Evolutionary conservation across 2,888 invertebrate species (phyloP), one percentile per base, ranked within the genome.

Genomic region (Neoascia interrupta): DNA sequence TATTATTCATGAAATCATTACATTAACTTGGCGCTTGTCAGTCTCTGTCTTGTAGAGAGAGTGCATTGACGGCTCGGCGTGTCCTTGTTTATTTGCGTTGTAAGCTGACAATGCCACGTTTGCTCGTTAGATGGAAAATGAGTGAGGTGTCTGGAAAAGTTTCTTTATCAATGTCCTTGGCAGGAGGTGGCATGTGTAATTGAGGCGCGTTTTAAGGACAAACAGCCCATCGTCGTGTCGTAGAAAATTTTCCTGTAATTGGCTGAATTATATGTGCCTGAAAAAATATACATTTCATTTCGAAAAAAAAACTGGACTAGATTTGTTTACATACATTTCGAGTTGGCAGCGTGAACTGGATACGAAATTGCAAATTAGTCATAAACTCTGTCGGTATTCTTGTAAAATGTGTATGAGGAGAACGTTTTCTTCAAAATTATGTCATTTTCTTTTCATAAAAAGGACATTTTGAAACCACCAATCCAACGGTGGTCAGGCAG

Each of bases 1-100:
- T 84, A 84, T 86, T 84, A 85, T 85, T 85, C 84, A 85, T 86
- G 83, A 84, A 85, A 85, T 85, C 86, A 85, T 85, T 85, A 85
- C 86, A 85, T 85, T 84, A 86, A 83, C 82, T 82, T 80, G 76
- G 58, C 16, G 53, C 37, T 26, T 43, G 61, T 43, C 54, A 49
- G 23, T 68, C 19, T 5, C 2, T 1, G 11, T 56, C 43, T 47
- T 64, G 26, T 64, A 64, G n/a, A n/a, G n/a, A n/a, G n/a, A n/a
- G 19, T 51, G 43, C 45, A 58, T 37, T 53, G 58, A 54, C 26
- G 54, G 36, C 45, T 60, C 60, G 53, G 58, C 39, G 53, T 53
- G 45, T 47, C 26, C 18, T 10, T 49, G 8, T 31, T 31, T 2
- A 31, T 6, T 43, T 56, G 31, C 6, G n/a, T 23, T 37, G 26